phyloP scores from a whole-genome alignment of 2,888 invertebrate species.

The Tipula lateralis region DNA sequence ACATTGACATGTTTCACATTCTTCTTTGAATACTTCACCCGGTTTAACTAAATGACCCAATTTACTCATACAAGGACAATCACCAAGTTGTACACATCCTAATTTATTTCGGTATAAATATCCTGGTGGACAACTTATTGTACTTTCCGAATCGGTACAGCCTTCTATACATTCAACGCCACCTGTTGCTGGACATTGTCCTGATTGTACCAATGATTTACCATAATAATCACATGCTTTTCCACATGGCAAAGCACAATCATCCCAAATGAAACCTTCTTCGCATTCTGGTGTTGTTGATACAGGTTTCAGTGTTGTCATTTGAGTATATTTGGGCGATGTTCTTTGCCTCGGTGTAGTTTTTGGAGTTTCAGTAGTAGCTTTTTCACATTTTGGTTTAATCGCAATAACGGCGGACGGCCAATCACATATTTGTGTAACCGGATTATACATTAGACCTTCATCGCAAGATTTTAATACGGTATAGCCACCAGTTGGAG shows the following conservation, averaged over 20 bases:
- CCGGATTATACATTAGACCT: conserved; percentile 59
- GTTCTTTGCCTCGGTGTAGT: neutral
- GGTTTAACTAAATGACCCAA: conserved; percentile 67
- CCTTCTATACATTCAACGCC: conserved; percentile 42
- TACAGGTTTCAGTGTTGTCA: neutral
- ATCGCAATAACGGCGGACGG: conserved; percentile 52
- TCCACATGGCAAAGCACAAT: conserved; percentile 69
- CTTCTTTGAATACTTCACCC: conserved; percentile 58
- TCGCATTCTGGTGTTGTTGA: neutral
- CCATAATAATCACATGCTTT: conserved; percentile 64
- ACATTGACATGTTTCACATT: conserved; percentile 74
- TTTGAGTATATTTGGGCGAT: neutral
- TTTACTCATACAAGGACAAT: conserved; percentile 70
- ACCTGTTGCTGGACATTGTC: neutral
- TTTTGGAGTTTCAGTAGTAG: neutral
- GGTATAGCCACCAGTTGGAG: conserved; percentile 48
- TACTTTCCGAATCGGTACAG: conserved; percentile 46
- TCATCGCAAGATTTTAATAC: conserved; percentile 59
- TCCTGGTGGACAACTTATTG: conserved; percentile 54
- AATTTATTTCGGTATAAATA: conserved; percentile 65
- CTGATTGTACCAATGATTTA: neutral
- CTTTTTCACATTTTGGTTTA: conserved; percentile 55
- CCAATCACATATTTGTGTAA: conserved; percentile 57
- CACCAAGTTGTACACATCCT: conserved; percentile 65
- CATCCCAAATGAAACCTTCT: conserved; percentile 47